Conservation (phyloP, 23 tunicate genomes). For the Oikopleura albicans region DNA sequence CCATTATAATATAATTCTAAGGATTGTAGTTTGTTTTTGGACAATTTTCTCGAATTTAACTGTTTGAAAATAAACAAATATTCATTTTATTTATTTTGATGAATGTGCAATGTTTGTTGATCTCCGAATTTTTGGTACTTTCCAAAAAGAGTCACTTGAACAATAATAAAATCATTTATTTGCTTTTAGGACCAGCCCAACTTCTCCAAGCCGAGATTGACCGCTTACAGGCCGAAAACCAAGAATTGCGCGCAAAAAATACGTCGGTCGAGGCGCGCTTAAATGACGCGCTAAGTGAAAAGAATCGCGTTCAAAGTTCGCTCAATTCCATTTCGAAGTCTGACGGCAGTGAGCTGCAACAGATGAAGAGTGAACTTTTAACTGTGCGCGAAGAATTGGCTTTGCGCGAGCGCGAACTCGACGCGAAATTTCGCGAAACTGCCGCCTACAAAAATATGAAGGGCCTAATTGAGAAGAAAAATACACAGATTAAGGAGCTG, state of each 20-base stretch:
- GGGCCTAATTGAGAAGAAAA: slow-evolving; percentile 60
- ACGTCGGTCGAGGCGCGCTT: slow-evolving; percentile 31
- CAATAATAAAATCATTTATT: too few relatives aligned
- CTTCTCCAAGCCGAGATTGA: slow-evolving; percentile 36
- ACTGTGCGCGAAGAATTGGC: slow-evolving; percentile 35
- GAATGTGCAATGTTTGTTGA: too few relatives aligned
- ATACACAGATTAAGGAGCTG: slow-evolving; percentile 61
- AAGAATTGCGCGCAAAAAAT: slow-evolving; percentile 21
- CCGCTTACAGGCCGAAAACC: slow-evolving; percentile 35
- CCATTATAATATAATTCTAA: too few relatives aligned
- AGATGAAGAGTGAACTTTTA: slow-evolving; percentile 47
- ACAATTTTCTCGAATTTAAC: too few relatives aligned
- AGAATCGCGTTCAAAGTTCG: slow-evolving; percentile 20
- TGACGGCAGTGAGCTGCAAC: slow-evolving; percentile 24
- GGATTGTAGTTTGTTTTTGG: too few relatives aligned
- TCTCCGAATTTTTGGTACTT: too few relatives aligned
- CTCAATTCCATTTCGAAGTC: slow-evolving; percentile 24
- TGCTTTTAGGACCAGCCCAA: not conserved
- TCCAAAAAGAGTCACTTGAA: too few relatives aligned
- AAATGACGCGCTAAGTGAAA: slow-evolving; percentile 28
- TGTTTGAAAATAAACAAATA: too few relatives aligned
- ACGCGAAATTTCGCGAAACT: slow-evolving; percentile 64
- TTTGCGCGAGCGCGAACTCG: slow-evolving; percentile 36
- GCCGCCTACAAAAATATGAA: slow-evolving; percentile 49
- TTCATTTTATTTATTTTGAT: too few relatives aligned